Base-by-base conservation (phyloP, 2,797 vertebrate genomes). In the Prunella strophiata region DNA sequence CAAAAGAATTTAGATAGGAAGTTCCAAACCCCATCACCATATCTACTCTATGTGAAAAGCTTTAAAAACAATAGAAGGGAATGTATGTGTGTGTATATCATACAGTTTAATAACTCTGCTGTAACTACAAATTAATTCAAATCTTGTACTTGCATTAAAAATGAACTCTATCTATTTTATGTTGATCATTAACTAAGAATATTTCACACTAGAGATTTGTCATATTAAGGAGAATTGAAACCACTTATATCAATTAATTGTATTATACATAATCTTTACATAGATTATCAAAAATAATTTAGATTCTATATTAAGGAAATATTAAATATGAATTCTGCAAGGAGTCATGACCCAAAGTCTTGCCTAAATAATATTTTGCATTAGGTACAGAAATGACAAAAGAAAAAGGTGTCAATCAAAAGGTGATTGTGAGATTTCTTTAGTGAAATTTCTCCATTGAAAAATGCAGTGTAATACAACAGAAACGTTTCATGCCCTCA, bases 171-270 rank as follows among this genome's bases (percentile, higher is more conserved):
- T 97, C 97, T 97, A 97, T 98, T 98, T 98, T 98, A 98, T 98
- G 98, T 98, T 98, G 98, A 98, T 98, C 98, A 98, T 98, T 98
- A 98, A 98, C 97, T 97, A 98, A 97, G 98, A 98, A 98, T 98
- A 98, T 98, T 98, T 98, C 97, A 98, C 98, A 98, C 98, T 97
- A 95, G 98, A 98, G 98, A 98, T 98, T 98, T 98, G 98, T 98
- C 98, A 98, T 98, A 98, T 98, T 98, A 98, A 98, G 96, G 97
- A 97, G 97, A 98, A 98, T 97, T 98, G 98, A 98, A 98, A 98
- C 96, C 98, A 98, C 98, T 98, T 98, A 98, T 97, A 98, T 98
- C 98, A 98, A 98, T 98, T 98, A 98, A 98, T 98, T 98, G 98
- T 98, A 97, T 98, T 98, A 98, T 95, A 98, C 97, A 97, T 98